phyloP scores from a whole-genome alignment of 35 echinoderm and acorn worm genomes.

The Heliocidaris erythrogramma region DNA sequence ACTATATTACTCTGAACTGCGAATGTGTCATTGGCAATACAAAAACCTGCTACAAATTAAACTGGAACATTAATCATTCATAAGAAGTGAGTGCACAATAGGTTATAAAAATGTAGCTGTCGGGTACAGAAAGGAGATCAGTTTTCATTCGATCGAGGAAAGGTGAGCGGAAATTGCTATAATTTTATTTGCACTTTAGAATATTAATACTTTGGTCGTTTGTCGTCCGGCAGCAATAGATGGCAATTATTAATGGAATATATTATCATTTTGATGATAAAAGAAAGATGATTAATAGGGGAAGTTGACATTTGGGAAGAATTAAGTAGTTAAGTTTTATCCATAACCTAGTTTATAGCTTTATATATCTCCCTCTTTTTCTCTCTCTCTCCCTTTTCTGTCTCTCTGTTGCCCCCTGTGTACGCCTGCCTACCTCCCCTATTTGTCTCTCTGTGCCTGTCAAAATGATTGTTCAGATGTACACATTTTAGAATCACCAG shows the following conservation, averaged over 20 bases:
- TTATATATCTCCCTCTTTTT: neutral
- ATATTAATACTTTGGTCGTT: neutral
- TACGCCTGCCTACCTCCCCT: too few species aligned
- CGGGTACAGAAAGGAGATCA: neutral
- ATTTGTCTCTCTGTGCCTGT: too few species aligned
- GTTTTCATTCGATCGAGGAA: neutral
- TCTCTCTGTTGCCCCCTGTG: neutral
- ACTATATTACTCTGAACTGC: neutral
- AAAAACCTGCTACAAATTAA: too few species aligned
- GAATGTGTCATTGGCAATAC: neutral
- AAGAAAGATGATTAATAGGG: neutral
- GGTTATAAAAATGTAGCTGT: neutral
- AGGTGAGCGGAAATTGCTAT: neutral
- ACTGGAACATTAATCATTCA: neutral
- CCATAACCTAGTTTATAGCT: neutral
- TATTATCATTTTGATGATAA: neutral
- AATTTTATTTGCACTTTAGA: neutral
- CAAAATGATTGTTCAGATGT: too few species aligned
- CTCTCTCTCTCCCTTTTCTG: too few species aligned
- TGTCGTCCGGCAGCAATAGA: neutral
- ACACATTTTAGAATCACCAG: too few species aligned
- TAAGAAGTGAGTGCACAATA: neutral
- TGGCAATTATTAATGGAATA: neutral
- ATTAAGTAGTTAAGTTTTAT: neutral
- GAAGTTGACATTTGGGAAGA: neutral